These are phyloP conservation scores for Macrobrachium rosenbergii DNA, from an alignment of 1,140 invertebrate species.

Conservation along the genomic window DNA sequence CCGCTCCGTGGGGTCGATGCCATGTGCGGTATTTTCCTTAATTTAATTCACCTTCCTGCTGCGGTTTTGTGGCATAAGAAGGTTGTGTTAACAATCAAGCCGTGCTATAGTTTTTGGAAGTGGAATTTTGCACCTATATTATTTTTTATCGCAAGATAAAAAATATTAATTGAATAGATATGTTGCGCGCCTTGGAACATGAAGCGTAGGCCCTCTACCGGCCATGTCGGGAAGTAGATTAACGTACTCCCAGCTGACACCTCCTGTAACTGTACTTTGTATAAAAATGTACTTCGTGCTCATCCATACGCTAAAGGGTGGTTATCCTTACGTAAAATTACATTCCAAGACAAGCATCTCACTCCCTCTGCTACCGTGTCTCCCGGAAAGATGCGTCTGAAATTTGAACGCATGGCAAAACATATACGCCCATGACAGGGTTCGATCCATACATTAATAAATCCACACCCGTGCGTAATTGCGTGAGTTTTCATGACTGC, in stretches of 20 bases:
- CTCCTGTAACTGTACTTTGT: conserved; percentile 45
- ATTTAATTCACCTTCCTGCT: background rate
- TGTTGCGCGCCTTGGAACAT: conserved; percentile 24
- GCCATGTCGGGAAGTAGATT: conserved; percentile 6
- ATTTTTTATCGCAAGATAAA: background rate
- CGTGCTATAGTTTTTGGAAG: background rate
- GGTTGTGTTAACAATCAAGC: background rate
- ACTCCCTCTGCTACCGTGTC: background rate
- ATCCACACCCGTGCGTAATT: background rate
- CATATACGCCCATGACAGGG: background rate
- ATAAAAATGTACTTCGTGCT: conserved; percentile 9
- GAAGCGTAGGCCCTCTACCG: conserved; percentile 29
- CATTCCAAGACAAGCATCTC: background rate
- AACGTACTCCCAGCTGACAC: conserved; percentile 48
- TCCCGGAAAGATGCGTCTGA: background rate
- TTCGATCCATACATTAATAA: background rate
- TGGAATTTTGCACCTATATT: background rate
- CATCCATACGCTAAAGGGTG: background rate
- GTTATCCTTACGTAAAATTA: conserved; percentile 1
- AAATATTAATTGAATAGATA: conserved; percentile 38
- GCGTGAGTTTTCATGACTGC: background rate
- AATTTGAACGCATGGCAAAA: too few relatives aligned
- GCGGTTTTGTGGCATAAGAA: background rate
- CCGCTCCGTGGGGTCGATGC: conserved; percentile 7
- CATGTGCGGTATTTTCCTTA: background rate